Evolutionary conservation across 2,113 vertebrate genomes (phyloP).

Genomic region (Asarcornis scutulata): DNA sequence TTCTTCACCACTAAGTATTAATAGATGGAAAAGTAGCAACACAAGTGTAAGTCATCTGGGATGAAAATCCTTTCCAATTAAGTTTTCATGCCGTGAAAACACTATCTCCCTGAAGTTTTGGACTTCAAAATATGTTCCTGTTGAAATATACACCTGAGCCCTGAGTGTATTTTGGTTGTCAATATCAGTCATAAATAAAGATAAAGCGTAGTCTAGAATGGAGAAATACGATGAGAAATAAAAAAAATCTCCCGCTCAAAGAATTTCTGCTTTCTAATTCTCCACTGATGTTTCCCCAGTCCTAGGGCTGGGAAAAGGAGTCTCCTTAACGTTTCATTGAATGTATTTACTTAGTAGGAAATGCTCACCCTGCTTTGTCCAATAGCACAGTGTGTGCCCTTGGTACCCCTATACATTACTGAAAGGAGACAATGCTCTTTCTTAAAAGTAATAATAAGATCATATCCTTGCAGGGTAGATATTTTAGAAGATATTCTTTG

Average conservation of each 20-base stretch:
- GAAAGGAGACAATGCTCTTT: background rate
- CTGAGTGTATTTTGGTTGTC: conserved; percentile 16
- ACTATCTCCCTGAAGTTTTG: conserved; percentile 13
- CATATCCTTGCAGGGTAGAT: background rate
- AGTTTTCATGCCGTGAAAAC: conserved; percentile 33
- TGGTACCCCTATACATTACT: background rate
- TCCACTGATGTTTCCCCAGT: background rate
- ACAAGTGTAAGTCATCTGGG: conserved; percentile 25
- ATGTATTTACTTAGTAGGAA: background rate
- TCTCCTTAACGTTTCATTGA: background rate
- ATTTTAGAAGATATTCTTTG: background rate
- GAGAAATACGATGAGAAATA: background rate
- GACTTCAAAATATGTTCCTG: conserved; percentile 33
- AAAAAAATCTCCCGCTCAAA: conserved; percentile 11
- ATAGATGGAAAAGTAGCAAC: background rate
- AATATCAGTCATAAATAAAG: conserved; percentile 62
- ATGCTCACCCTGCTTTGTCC: background rate
- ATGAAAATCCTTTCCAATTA: conserved; percentile 41
- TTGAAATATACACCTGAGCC: background rate
- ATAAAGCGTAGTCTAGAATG: conserved; percentile 43
- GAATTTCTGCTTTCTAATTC: background rate
- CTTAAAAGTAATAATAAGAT: background rate
- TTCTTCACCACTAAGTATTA: background rate
- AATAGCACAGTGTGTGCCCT: background rate
- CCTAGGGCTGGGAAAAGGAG: background rate